Percentiles rank a stretch among this genome's conserved stretches.
Conservation (phyloP, 2,888 invertebrate genomes). For the Spilosoma lubricipeda region DNA sequence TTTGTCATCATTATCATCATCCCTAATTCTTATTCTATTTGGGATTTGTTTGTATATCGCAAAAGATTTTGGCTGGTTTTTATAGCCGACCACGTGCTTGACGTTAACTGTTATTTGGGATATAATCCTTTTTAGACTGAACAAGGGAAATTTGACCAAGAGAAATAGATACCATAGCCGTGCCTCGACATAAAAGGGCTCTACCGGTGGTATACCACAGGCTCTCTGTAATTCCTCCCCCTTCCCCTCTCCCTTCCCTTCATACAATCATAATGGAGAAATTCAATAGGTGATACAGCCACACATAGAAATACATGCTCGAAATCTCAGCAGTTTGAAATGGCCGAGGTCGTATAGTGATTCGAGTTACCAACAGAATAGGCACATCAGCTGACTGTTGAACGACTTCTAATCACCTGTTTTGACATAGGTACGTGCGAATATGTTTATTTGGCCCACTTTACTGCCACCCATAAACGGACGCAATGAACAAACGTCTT, state of each 20-base stretch:
- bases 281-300: neutral
- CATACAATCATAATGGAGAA: neutral
- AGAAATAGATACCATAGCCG: neutral
- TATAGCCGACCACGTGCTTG: neutral
- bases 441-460: slow-evolving; percentile 71
- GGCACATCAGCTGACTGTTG: neutral
- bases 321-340: neutral
- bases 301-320: no score
- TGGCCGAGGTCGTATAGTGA: neutral
- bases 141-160: neutral
- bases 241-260: neutral
- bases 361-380: neutral
- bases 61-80: neutral
- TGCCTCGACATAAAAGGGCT: neutral
- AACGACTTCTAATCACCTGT: slow-evolving; percentile 64
- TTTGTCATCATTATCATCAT: neutral
- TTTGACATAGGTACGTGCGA: slow-evolving; percentile 74
- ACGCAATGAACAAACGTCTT: slow-evolving; percentile 82
- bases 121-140: neutral
- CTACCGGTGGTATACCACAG: neutral
- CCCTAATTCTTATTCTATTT: neutral
- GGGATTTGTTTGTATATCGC: neutral
- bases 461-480: slow-evolving; percentile 74
- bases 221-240: neutral
- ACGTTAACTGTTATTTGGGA: neutral